phyloP scores from a whole-genome alignment of 2,888 invertebrate genomes.

The Synergus itoensis region DNA sequence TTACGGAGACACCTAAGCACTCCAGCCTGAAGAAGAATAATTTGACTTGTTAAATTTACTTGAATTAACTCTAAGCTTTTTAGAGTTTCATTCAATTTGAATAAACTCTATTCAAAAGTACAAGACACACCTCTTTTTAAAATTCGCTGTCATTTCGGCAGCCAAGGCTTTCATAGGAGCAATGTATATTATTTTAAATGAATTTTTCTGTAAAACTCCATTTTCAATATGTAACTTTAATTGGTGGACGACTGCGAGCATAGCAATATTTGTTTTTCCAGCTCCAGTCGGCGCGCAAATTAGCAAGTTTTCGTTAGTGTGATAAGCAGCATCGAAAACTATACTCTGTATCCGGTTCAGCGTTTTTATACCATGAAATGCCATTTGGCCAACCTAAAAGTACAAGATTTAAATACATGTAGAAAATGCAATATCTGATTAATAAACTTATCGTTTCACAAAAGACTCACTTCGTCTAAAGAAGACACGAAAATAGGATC shows the following conservation, averaged over 20 bases:
- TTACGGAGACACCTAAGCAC: conserved; percentile 88
- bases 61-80: neutral
- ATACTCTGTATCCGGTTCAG: conserved; percentile 97
- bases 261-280: conserved; percentile 99
- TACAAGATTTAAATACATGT: conserved; percentile 42
- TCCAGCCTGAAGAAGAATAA: conserved; percentile 80
- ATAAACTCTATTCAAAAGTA: neutral
- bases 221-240: conserved; percentile 91
- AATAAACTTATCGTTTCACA: conserved; percentile 35
- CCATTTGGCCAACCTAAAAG: conserved; percentile 89
- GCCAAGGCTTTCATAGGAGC: conserved; percentile 99
- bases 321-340: conserved; percentile 96
- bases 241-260: conserved; percentile 94
- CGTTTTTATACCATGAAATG: conserved; percentile 91
- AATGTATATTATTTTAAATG: conserved; percentile 99
- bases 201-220: conserved; percentile 91
- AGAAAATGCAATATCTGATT: conserved; percentile 28
- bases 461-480: conserved; percentile 82
- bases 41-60: neutral
- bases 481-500: conserved; percentile 82
- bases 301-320: conserved; percentile 96
- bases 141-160: conserved; percentile 98
- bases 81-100: too few species aligned
- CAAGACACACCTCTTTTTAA: conserved; percentile 81
- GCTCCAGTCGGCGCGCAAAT: conserved; percentile 99